Percentiles rank a stretch among this genome's conserved stretches.
Conservation (phyloP, 2,888 invertebrate genomes). For the Nephrotoma appendiculata region DNA sequence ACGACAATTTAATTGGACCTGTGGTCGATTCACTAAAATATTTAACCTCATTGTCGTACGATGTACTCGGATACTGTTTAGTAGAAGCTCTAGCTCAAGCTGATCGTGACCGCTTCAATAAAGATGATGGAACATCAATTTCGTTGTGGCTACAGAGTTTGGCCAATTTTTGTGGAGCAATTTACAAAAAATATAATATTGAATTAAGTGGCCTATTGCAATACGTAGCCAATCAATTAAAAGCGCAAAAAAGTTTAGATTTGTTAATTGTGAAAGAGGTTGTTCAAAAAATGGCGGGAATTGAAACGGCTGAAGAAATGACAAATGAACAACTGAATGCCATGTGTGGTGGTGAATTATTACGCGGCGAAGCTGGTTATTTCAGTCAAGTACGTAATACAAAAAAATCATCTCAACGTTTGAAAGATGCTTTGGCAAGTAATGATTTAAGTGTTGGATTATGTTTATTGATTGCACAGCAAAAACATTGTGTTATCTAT, state of each 20-base stretch:
- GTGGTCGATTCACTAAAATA: slow-evolving; percentile 97
- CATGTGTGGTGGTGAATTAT: slow-evolving; percentile 90
- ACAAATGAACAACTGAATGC: slow-evolving; percentile 93
- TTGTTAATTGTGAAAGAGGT: slow-evolving; percentile 89
- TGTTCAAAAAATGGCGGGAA: slow-evolving; percentile 98
- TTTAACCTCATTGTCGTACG: slow-evolving; percentile 86
- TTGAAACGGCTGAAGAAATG: slow-evolving; percentile 92
- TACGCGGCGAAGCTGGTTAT: slow-evolving; percentile 93
- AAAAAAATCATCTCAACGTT: slow-evolving; percentile 81
- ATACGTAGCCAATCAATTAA: slow-evolving; percentile 93
- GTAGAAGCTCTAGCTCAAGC: slow-evolving; percentile 81
- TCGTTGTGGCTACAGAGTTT: slow-evolving; percentile 90
- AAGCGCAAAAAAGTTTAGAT: slow-evolving; percentile 87
- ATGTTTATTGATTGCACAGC: slow-evolving; percentile 91
- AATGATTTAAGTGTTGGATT: slow-evolving; percentile 87
- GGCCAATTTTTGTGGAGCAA: slow-evolving; percentile 88
- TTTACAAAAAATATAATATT: slow-evolving; percentile 94
- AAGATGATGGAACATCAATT: slow-evolving; percentile 81
- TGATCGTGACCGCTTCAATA: slow-evolving; percentile 52
- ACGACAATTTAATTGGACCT: slow-evolving; percentile 88
- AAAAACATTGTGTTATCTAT: slow-evolving; percentile 89
- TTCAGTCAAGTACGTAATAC: slow-evolving; percentile 95
- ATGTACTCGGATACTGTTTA: slow-evolving; percentile 89
- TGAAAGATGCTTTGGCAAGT: slow-evolving; percentile 90
- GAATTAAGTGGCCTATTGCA: slow-evolving; percentile 91